phyloP scores from a whole-genome alignment of 2,113 vertebrate genomes.

The Sinocyclocheilus anophthalmus region DNA sequence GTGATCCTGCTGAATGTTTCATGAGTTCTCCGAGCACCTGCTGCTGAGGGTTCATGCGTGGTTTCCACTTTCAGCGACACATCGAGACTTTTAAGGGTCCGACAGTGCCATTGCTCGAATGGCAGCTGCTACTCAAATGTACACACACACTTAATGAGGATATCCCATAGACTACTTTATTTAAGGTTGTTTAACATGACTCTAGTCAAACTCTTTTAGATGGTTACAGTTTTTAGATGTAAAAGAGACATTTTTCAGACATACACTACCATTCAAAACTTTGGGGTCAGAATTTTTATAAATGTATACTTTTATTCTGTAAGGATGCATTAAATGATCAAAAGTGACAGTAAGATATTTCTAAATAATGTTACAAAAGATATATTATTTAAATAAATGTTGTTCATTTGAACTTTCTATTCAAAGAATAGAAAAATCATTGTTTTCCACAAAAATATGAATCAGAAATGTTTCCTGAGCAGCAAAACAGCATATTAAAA shows the following conservation, averaged over 20 bases:
- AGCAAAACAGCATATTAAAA: not conserved
- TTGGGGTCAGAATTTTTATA: not conserved
- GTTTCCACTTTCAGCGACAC: conserved; percentile 20
- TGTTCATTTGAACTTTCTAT: not conserved
- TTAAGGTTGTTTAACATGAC: not conserved
- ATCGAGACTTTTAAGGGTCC: not conserved
- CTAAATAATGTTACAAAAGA: not conserved
- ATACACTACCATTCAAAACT: not conserved
- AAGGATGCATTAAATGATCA: not conserved
- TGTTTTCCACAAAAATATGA: not conserved
- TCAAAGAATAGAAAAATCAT: not conserved
- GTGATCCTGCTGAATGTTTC: conserved; percentile 15
- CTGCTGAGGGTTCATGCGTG: not conserved
- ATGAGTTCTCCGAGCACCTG: conserved; percentile 3
- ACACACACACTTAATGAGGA: not conserved
- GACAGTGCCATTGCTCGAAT: not conserved
- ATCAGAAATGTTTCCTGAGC: not conserved
- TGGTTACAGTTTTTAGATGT: not conserved
- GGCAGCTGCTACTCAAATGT: not conserved
- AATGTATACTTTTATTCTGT: not conserved
- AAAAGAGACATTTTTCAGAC: not conserved
- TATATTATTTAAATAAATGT: not conserved
- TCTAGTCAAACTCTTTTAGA: not conserved
- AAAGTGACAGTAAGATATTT: not conserved
- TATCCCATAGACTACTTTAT: not conserved